Conservation (phyloP, 1,140 invertebrate species). For the Marisa cornuarietis region DNA sequence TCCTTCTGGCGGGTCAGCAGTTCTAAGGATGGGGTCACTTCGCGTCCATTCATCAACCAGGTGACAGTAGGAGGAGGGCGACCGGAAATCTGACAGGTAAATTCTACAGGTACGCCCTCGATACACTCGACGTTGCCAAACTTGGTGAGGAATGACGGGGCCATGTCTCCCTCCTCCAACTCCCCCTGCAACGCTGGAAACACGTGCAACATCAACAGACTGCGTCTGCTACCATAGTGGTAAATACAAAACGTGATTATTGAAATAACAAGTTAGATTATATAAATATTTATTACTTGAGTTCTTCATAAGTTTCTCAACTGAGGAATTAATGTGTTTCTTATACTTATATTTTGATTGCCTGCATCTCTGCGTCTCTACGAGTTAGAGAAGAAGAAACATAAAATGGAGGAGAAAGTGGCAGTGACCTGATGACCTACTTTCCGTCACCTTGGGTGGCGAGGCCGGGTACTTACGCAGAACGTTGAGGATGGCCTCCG, state of each 20-base stretch:
- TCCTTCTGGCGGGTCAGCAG: conserved; percentile 44
- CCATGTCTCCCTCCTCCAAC: conserved; percentile 45
- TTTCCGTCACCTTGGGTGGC: not conserved
- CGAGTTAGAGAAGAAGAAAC: no score
- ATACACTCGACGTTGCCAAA: conserved; percentile 55
- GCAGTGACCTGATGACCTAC: no score
- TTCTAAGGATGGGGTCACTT: conserved; percentile 41
- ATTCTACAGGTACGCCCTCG: conserved; percentile 52
- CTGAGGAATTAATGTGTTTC: no score
- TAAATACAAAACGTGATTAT: no score
- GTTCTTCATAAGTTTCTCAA: no score
- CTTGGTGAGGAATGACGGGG: conserved; percentile 54
- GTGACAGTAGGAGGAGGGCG: conserved; percentile 50
- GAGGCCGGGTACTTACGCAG: conserved; percentile 46
- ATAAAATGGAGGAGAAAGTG: no score
- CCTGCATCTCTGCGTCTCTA: no score
- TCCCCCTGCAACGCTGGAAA: conserved; percentile 44
- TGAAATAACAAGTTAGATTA: no score
- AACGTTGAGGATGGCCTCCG: conserved; percentile 63
- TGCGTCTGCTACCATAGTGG: no score
- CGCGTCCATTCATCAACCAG: conserved; percentile 54
- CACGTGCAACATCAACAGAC: no score
- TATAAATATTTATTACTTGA: no score
- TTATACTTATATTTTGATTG: no score
- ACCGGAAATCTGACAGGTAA: conserved; percentile 55